phyloP scores from a whole-genome alignment of 92 coral and sea anemone genomes.

The Palythoa heliodiscus region DNA sequence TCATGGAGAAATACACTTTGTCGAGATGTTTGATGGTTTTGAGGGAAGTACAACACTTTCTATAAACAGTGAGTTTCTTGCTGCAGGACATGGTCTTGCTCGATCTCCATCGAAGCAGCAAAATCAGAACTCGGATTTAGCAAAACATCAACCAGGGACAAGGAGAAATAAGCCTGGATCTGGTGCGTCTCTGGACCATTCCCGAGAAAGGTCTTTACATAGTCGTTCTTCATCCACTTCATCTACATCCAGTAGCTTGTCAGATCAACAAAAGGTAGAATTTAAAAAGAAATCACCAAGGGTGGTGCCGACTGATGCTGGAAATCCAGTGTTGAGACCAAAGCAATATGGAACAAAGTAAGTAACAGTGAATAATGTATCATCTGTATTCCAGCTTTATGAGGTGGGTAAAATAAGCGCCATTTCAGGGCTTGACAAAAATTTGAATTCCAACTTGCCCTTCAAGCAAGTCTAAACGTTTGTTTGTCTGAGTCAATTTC shows the following conservation, averaged over 20 bases:
- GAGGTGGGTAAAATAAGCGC: no score
- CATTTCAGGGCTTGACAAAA: no score
- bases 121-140: neutral
- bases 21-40: conserved; percentile 37
- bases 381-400: neutral
- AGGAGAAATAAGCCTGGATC: neutral
- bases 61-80: conserved; percentile 6
- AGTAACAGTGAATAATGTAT: neutral
- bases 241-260: conserved; percentile 21
- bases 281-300: neutral
- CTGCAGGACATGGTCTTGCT: conserved; percentile 6
- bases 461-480: no score
- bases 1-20: conserved; percentile 40
- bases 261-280: neutral
- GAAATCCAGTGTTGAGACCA: neutral
- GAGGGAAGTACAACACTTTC: neutral
- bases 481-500: no score
- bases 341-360: neutral
- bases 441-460: no score
- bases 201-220: neutral
- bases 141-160: neutral
- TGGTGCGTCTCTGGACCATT: neutral
- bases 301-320: neutral
- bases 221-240: conserved; percentile 15
- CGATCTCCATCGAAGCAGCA: neutral